Evolutionary conservation across 2,888 invertebrate species (phyloP).

Genomic region (Acrocera orbiculus): DNA sequence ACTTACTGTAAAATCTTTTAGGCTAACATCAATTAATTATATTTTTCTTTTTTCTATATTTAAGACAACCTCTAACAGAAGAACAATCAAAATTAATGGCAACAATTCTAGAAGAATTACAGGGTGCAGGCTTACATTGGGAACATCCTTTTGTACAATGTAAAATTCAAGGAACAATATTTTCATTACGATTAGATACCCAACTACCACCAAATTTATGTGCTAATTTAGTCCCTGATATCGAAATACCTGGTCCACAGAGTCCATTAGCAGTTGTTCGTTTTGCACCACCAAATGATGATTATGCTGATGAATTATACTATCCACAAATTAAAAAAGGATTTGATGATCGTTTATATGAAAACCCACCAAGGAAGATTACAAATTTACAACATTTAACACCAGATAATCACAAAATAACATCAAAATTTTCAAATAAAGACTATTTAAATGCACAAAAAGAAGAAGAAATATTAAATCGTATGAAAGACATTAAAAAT

Average conservation of each 20-base stretch:
- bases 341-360: constrained; percentile 24
- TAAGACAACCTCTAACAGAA: constrained; percentile 25
- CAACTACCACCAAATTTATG: constrained; percentile 29
- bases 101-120: constrained; percentile 31
- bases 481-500: constrained; percentile 20
- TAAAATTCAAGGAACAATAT: constrained; percentile 29
- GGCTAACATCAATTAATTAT: no score
- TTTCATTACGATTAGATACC: constrained; percentile 26
- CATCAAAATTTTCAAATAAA: constrained; percentile 1
- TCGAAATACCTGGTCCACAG: constrained; percentile 39
- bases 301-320: constrained; percentile 67
- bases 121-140: constrained; percentile 32
- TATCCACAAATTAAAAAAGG: constrained; percentile 44
- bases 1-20: no score
- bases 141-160: constrained; percentile 32
- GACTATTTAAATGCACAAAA: background rate
- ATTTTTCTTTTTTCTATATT: constrained; percentile 1
- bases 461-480: constrained; percentile 17
- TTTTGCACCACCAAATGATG: constrained; percentile 51
- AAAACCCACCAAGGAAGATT: constrained; percentile 8
- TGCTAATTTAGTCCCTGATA: constrained; percentile 26
- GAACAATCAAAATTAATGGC: constrained; percentile 28
- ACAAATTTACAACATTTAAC: constrained; percentile 8
- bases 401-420: background rate
- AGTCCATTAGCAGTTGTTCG: constrained; percentile 59